Percentiles rank a stretch among this genome's conserved stretches.
These are phyloP conservation scores for Porites rus DNA, from an alignment of 92 coral and sea anemone species.

Conservation along the genomic window DNA sequence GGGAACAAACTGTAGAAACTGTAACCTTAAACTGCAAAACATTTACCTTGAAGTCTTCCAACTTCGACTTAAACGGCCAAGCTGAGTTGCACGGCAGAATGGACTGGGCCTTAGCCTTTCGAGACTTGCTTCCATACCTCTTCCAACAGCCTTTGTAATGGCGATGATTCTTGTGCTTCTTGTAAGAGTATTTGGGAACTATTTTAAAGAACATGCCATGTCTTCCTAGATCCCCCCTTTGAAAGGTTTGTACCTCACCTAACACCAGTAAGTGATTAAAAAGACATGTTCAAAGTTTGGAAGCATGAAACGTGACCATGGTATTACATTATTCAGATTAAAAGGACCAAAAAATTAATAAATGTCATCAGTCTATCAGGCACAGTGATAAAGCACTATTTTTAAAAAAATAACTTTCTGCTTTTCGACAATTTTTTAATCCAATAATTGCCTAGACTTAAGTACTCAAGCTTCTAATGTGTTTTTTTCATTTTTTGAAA, in stretches of 20 bases:
- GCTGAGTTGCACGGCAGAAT: slow-evolving; percentile 87
- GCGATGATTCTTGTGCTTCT: slow-evolving; percentile 57
- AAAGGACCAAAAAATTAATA: too few relatives aligned
- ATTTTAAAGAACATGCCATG: slow-evolving; percentile 95
- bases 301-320: too few relatives aligned
- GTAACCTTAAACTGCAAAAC: too few relatives aligned
- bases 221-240: slow-evolving; percentile 92
- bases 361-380: too few relatives aligned
- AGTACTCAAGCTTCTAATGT: too few relatives aligned
- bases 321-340: too few relatives aligned
- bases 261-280: neutral
- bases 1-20: too few relatives aligned
- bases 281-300: neutral
- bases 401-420: too few relatives aligned
- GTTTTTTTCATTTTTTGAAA: neutral
- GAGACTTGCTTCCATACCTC: slow-evolving; percentile 76
- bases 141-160: slow-evolving; percentile 95
- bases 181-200: slow-evolving; percentile 90
- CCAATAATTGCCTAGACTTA: too few relatives aligned
- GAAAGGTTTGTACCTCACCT: slow-evolving; percentile 94
- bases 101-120: slow-evolving; percentile 89
- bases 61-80: slow-evolving; percentile 92
- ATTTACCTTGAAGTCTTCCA: slow-evolving; percentile 90
- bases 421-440: too few relatives aligned
- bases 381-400: too few relatives aligned